These are phyloP conservation scores for Deroplatys truncata DNA, from an alignment of 2,888 invertebrate species.

Conservation along the genomic window DNA sequence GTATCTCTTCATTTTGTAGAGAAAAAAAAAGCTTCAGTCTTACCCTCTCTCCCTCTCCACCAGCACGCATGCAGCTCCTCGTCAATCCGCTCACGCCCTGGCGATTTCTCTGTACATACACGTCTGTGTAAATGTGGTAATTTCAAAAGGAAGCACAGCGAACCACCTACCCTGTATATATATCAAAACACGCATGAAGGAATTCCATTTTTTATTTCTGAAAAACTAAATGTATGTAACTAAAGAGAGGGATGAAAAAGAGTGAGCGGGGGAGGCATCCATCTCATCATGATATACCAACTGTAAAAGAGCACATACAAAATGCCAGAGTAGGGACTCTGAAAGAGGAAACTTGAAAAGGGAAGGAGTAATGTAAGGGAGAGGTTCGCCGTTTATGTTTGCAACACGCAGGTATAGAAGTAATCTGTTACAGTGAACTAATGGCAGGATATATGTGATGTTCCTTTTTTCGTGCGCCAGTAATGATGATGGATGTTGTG, in stretches of 20 bases:
- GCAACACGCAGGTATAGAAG: not conserved
- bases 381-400: not conserved
- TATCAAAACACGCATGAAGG: not conserved
- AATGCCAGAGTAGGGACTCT: not conserved
- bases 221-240: constrained; percentile 8
- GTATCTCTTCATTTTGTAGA: not conserved
- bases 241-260: not conserved
- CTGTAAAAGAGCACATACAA: constrained; percentile 4
- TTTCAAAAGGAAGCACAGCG: constrained; percentile 11
- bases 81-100: constrained; percentile 1
- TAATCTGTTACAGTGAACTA: not conserved
- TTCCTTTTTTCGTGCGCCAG: not conserved
- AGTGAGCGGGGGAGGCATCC: not conserved
- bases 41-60: not conserved
- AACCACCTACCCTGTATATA: not conserved
- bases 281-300: not conserved
- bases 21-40: not conserved
- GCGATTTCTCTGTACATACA: not conserved
- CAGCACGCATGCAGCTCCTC: not conserved
- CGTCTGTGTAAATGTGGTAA: constrained; percentile 12
- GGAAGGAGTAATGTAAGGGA: not conserved
- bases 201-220: constrained; percentile 3
- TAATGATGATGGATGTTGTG: not conserved
- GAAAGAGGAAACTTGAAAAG: not conserved
- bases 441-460: not conserved